Base-by-base conservation (phyloP, 2,888 invertebrate species). In the Volucella zonaria region DNA sequence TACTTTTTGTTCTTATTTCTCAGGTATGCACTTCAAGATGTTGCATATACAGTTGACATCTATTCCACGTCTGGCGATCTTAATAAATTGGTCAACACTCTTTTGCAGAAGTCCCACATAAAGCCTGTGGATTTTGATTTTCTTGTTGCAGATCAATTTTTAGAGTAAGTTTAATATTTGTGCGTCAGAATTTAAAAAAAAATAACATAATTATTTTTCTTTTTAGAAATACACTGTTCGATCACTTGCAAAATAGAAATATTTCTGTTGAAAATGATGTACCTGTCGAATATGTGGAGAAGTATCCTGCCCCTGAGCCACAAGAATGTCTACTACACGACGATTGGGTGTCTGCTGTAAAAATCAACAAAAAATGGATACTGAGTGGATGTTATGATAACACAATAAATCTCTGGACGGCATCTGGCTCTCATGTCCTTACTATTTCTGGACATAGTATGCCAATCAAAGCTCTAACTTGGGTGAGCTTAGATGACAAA, bases 341-440 rank as follows among this genome's bases (percentile, higher is more conserved):
- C 92, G 99, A 99, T 90, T 99, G 99, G 99, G 97, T 99, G n/a
- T 96, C 97, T 18, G 95, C 97, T 54, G 95, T 98, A 0, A 95
- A 96, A 88, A 93, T 95, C 51, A 92, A 93, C 82, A 94, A 93
- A 51, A 94, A 95, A 89, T 96, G 96, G 96, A 96, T 98, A 82
- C 91, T 98, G 56, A 95, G 97, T 66, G 98, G 98, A 23, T 96
- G 97, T 91, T 99, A 98, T 92, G 99, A 99, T 91, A 96, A 97
- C 90, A 96, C 97, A 70, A 92, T 98, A 52, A 96, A 97, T 89
- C 94, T 99, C 81, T 98, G 98, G 98, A 96, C 95, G 11, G 94
- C 94, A 3, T 95, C 96, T 91, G 98, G 98, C 6, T 95, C 96
- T 89, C 96, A 97, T 90, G 94, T 96, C 86, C 93, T 96, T 23